Evolutionary conservation across 2,797 vertebrate genomes (phyloP), one percentile per base, ranked within the genome.

Genomic region (Buceros bicornis): DNA sequence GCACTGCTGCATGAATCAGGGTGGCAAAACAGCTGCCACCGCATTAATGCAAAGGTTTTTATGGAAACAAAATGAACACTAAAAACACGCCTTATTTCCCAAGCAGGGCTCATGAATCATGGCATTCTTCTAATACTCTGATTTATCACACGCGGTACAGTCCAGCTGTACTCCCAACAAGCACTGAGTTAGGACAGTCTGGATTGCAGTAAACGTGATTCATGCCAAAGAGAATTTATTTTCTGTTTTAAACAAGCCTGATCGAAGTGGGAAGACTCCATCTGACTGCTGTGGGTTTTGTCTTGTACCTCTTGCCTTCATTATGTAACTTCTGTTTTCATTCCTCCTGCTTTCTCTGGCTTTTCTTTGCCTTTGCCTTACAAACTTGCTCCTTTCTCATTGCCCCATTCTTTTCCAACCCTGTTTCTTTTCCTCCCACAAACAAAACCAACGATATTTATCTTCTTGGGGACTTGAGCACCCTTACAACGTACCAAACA

Each of bases 21-120:
- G 45, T 48, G 82, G 61, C 21, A 56, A 77, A 96, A 73, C 20
- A 91, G 84, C 82, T 66, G 56, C 31, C 48, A 51, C 53, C 66
- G 48, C 82, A 87, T 16, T 77, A 93, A 74, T 31, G 21, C 56
- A 80, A 76, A 92, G 37, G 42, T 64, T 87, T 81, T 94, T 95
- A 77, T 78, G 24, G 91, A 87, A 94, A 72, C 20, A 53, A 93
- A 93, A 89, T 6, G 47, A 24, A 47, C 57, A 57, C 22, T 25
- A 74, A 90, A 94, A 77, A 29, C 4, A 57, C 2, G 20, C 57
- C 58, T 67, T 72, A 10, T 89, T 91, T 85, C 80, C 90, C 0
- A 3, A 70, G 47, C 24, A 90, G 9, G 35, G 29, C 13, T 93
- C 47, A 62, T 82, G 72, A 85, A 65, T 50, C 0, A 50, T 84